Evolutionary conservation across 2,113 vertebrate species (phyloP).

Genomic region (Bagarius yarrelli): DNA sequence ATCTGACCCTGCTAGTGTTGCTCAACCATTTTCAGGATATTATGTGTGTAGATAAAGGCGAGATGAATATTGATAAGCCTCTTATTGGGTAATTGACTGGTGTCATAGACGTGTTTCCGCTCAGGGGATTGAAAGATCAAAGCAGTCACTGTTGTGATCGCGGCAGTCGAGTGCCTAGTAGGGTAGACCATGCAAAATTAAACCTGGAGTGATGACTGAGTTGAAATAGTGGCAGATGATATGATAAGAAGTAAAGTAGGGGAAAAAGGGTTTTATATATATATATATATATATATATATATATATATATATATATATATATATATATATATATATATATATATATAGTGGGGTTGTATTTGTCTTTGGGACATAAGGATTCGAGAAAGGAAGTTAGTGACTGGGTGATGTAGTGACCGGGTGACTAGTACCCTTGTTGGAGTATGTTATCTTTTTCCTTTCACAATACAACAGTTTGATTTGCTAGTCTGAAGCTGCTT

Average conservation of each 20-base stretch:
- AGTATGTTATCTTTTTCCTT: too few species aligned
- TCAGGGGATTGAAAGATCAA: slow-evolving; percentile 31
- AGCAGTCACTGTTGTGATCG: slow-evolving; percentile 6
- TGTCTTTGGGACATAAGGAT: neutral
- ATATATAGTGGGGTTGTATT: neutral
- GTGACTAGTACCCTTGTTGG: too few species aligned
- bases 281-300: too few species aligned
- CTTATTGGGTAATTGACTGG: slow-evolving; percentile 28
- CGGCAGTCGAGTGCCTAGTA: neutral
- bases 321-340: too few species aligned
- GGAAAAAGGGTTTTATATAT: too few species aligned
- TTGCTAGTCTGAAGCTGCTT: neutral
- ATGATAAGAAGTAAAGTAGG: slow-evolving; percentile 5
- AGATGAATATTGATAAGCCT: slow-evolving; percentile 45
- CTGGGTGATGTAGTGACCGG: neutral
- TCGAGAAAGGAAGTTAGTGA: neutral
- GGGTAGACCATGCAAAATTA: slow-evolving; percentile 30
- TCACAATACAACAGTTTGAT: neutral
- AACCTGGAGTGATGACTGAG: slow-evolving; percentile 29
- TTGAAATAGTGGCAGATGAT: slow-evolving; percentile 42
- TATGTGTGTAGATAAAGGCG: slow-evolving; percentile 25
- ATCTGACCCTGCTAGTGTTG: slow-evolving; percentile 29
- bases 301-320: too few species aligned
- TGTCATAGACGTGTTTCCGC: slow-evolving; percentile 5
- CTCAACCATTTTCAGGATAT: slow-evolving; percentile 24